These are phyloP conservation scores for Typhlomys cinereus DNA, from an alignment of 2,113 vertebrate genomes.

Conservation along the genomic window DNA sequence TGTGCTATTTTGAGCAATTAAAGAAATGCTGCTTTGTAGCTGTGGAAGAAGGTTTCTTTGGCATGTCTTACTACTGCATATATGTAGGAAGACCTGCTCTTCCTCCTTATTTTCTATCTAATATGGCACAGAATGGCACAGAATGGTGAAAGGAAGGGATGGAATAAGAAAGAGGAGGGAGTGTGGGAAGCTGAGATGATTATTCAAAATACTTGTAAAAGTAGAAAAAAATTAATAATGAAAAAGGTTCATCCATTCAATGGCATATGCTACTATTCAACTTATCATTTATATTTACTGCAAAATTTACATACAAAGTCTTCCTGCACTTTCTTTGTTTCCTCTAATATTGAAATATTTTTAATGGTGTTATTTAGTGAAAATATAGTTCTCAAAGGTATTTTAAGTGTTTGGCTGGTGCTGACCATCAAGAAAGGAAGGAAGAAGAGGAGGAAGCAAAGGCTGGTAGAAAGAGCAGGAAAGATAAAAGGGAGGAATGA, in stretches of 20 bases:
- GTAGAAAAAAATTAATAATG: too few species aligned
- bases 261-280: neutral
- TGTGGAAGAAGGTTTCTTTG: neutral
- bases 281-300: neutral
- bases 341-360: neutral
- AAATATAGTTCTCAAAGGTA: neutral
- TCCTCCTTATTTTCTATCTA: neutral
- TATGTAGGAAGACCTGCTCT: neutral
- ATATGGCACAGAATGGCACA: too few species aligned
- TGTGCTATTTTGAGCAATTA: slow-evolving; percentile 50
- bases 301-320: neutral
- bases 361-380: neutral
- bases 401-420: neutral
- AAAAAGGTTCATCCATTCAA: neutral
- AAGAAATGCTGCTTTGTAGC: neutral
- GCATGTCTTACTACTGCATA: neutral
- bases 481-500: neutral
- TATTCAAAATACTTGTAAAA: too few species aligned
- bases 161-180: too few species aligned
- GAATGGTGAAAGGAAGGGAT: too few species aligned
- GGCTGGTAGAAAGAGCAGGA: too few species aligned
- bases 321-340: neutral
- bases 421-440: neutral
- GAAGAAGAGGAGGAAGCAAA: neutral
- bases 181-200: too few species aligned